Conservation (phyloP, 1,140 invertebrate species). For the Cepaea nemoralis region DNA sequence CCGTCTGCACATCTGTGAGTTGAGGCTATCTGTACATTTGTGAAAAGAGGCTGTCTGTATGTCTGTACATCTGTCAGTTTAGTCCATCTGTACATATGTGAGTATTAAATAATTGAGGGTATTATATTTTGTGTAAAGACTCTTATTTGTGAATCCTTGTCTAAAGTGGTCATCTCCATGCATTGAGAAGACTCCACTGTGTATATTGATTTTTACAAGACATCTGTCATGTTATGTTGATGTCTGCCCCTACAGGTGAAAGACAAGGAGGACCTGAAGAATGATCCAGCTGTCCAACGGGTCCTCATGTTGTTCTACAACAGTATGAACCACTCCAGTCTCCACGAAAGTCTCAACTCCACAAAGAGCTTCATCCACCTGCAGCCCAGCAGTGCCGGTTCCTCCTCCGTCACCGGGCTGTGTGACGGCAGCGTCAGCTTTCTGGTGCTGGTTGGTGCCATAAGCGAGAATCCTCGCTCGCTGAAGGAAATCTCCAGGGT, state of each 20-base stretch:
- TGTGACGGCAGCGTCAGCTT: slow-evolving; percentile 50
- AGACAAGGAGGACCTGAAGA: slow-evolving; percentile 49
- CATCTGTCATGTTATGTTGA: too few species aligned
- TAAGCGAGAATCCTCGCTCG: slow-evolving; percentile 61
- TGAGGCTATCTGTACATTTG: too few species aligned
- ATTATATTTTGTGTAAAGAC: too few species aligned
- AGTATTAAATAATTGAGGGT: too few species aligned
- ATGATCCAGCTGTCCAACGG: slow-evolving; percentile 54
- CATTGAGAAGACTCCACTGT: too few species aligned
- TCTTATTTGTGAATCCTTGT: too few species aligned
- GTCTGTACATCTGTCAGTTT: too few species aligned
- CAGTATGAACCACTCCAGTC: slow-evolving; percentile 63
- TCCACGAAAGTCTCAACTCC: slow-evolving; percentile 63
- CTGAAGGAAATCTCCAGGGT: slow-evolving; percentile 65
- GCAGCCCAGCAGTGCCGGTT: background rate
- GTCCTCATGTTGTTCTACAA: slow-evolving; percentile 67
- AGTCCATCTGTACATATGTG: too few species aligned
- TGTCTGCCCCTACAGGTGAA: slow-evolving; percentile 8
- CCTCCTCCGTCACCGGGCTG: background rate
- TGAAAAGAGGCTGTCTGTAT: too few species aligned
- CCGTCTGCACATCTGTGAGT: too few species aligned
- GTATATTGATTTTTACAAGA: too few species aligned
- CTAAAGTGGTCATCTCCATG: too few species aligned
- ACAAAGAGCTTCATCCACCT: slow-evolving; percentile 61
- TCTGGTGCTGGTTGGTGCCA: slow-evolving; percentile 51